Evolutionary conservation across 2,797 vertebrate species (phyloP), one percentile per base, ranked within the genome.

Genomic region (Urophycis tenuis): DNA sequence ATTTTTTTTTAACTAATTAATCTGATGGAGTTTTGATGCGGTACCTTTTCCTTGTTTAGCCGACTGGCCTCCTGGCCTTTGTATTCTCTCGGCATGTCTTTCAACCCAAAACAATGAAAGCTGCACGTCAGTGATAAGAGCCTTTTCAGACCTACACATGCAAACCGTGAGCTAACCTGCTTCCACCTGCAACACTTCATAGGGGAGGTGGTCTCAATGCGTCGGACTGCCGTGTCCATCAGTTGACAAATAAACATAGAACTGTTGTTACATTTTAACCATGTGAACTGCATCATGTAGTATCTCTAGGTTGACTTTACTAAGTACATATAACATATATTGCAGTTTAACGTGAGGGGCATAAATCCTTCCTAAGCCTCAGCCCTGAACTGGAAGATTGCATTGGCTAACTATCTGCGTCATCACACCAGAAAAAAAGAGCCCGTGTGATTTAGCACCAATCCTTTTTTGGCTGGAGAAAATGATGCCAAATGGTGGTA

Each of bases 11-110:
- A 10, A 25, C 22, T n/a, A 9, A 25, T 60, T 87, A 91, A 89
- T 90, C 85, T 88, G 85, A 86, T 90, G 90, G 89, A 87, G 36
- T 77, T 78, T 83, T 81, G 82, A 88, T 90, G 83, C 85, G 75
- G 67, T 77, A 78, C 82, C 77, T 75, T 33, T 11, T 64, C 81
- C 85, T 81, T 81, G 60, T 78, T 53, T 53, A 75, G 17, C 32
- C 80, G 33, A 64, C 29, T 81, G 78, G 71, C 74, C 80, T 72
- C 70, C 71, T 45, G 53, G 53, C 53, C 53, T 75, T 78, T 71
- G 76, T 81, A 64, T 73, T 64, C 76, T 75, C 12, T 30, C 39
- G 34, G 17, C 75, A 7, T 74, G 73, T 39, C 8, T 29, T 3
- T 73, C n/a, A 79, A 71, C 72, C 4, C 70, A 45, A 69, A 32